A percentile compares a stretch with the other conserved stretches of the same genome.
phyloP scores from a whole-genome alignment of 2,888 invertebrate species.

The Stenichneumon culpator region DNA sequence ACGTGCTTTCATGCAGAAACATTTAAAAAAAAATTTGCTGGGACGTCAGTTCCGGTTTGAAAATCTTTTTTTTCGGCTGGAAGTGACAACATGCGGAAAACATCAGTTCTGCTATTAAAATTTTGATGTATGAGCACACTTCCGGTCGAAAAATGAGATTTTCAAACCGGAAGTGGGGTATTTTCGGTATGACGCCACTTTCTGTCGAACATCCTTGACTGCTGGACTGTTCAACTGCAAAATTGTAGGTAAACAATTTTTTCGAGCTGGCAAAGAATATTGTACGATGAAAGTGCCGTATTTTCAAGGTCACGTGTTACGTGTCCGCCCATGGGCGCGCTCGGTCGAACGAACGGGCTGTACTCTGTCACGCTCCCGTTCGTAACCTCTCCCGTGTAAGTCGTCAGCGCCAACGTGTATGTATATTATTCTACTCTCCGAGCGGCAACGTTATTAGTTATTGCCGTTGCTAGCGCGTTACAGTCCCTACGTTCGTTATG shows the following conservation, averaged over 20 bases:
- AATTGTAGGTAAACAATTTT: background rate
- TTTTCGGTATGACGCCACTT: background rate
- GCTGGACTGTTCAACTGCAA: background rate
- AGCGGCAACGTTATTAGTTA: slow-evolving; percentile 63
- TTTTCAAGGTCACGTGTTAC: slow-evolving; percentile 63
- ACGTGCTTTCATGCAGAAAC: too few species aligned
- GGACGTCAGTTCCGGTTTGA: too few species aligned
- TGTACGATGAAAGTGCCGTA: slow-evolving; percentile 55
- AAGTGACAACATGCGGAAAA: too few species aligned
- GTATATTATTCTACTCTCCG: slow-evolving; percentile 9
- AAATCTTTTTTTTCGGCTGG: too few species aligned
- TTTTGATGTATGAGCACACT: too few species aligned
- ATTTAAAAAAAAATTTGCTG: too few species aligned
- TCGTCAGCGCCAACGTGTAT: slow-evolving; percentile 35
- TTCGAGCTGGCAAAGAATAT: slow-evolving; percentile 1
- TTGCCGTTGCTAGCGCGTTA: slow-evolving; percentile 40
- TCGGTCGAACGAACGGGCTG: slow-evolving; percentile 24
- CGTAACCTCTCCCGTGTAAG: slow-evolving; percentile 50
- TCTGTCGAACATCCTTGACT: background rate
- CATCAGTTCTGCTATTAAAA: too few species aligned
- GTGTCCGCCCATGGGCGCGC: slow-evolving; percentile 28
- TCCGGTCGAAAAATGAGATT: too few species aligned
- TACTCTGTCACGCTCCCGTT: slow-evolving; percentile 62
- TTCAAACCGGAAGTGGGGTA: background rate
- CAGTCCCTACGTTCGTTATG: slow-evolving; percentile 59